Conservation (phyloP, 2,888 invertebrate genomes). For the Drosophila meridionalis region DNA sequence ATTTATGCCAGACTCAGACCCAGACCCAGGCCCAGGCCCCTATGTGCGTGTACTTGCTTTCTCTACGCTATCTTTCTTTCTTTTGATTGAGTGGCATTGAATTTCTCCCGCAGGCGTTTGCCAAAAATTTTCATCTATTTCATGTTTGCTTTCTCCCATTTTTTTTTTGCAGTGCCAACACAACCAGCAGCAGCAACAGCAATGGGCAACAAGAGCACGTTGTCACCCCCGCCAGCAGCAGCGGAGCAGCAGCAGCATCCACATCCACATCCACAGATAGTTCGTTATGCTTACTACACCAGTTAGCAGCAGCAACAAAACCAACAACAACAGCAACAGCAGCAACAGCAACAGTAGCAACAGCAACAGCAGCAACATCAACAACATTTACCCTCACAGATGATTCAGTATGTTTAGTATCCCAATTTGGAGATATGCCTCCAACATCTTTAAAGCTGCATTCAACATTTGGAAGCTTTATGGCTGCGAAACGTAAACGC, state of each 20-base stretch:
- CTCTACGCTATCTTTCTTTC: slow-evolving; percentile 9
- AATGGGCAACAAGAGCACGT: slow-evolving; percentile 42
- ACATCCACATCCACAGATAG: slow-evolving; percentile 21
- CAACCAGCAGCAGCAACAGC: slow-evolving; percentile 46
- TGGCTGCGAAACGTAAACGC: slow-evolving; percentile 37
- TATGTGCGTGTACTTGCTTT: slow-evolving; percentile 30
- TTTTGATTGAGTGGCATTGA: slow-evolving; percentile 48
- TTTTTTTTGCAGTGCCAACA: slow-evolving; percentile 48
- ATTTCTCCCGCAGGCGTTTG: slow-evolving; percentile 18
- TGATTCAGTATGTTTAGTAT: slow-evolving; percentile 5
- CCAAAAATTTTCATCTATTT: slow-evolving; percentile 19
- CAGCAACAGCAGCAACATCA: not conserved
- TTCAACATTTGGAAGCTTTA: not conserved
- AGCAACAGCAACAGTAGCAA: slow-evolving; percentile 14
- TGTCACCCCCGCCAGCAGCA: slow-evolving; percentile 50
- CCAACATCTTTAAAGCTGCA: slow-evolving; percentile 35
- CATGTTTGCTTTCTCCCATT: slow-evolving; percentile 13
- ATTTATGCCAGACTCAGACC: slow-evolving; percentile 57
- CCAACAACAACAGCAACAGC: slow-evolving; percentile 16
- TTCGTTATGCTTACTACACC: not conserved
- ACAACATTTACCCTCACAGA: slow-evolving; percentile 2
- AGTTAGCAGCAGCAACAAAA: slow-evolving; percentile 27
- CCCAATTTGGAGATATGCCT: slow-evolving; percentile 35
- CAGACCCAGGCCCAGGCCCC: slow-evolving; percentile 51
- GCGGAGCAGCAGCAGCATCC: slow-evolving; percentile 24